phyloP scores from a whole-genome alignment of 2,888 invertebrate species.

The Sarcophaga rosellei region DNA sequence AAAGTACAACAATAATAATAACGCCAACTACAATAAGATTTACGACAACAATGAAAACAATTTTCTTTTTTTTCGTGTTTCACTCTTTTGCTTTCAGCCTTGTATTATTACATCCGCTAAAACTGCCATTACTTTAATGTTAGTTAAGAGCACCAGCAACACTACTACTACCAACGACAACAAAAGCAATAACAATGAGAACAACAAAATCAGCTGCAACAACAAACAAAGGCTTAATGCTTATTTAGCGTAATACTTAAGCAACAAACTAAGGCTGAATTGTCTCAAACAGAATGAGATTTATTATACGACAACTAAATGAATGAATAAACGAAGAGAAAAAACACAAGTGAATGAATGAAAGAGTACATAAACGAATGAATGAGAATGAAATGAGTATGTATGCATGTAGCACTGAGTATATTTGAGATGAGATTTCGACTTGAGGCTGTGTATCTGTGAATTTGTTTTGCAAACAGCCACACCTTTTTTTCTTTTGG shows the following conservation, averaged over 20 bases:
- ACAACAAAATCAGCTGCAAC: constrained; percentile 5
- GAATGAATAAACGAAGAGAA: neutral
- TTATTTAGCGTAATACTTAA: constrained; percentile 50
- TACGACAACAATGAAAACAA: constrained; percentile 7
- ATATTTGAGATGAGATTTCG: neutral
- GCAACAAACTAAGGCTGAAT: constrained; percentile 45
- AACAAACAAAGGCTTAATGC: constrained; percentile 53
- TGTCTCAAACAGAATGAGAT: constrained; percentile 39
- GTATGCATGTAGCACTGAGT: too few relatives aligned
- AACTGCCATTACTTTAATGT: constrained; percentile 57
- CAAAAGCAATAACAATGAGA: constrained; percentile 20
- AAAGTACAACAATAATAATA: constrained; percentile 9
- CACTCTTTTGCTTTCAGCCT: constrained; percentile 25
- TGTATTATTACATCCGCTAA: constrained; percentile 49
- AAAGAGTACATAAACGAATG: constrained; percentile 17
- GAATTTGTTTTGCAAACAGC: neutral
- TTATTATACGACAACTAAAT: constrained; percentile 21
- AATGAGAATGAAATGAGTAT: neutral
- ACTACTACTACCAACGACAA: constrained; percentile 32
- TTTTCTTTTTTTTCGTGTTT: neutral
- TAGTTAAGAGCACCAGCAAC: constrained; percentile 49
- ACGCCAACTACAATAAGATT: constrained; percentile 21
- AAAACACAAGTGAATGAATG: neutral
- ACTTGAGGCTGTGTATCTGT: neutral
- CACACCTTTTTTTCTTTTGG: constrained; percentile 6